A percentile compares a stretch with the other conserved stretches of the same genome.
These are phyloP conservation scores for Lithophane ornitopus DNA, from an alignment of 2,888 invertebrate genomes.

Conservation along the genomic window DNA sequence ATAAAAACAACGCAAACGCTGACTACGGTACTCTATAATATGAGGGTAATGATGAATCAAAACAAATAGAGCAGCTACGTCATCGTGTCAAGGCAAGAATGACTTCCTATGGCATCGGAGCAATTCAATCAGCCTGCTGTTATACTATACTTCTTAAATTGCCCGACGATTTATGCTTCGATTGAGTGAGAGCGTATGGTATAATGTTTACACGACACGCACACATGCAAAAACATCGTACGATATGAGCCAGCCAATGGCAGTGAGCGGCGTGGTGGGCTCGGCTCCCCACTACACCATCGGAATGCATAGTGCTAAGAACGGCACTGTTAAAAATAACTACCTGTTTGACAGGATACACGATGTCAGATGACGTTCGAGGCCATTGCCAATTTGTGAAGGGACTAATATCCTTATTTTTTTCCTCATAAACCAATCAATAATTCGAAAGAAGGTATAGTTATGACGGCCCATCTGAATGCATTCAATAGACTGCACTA, in stretches of 20 bases:
- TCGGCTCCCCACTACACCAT: slow-evolving; percentile 86
- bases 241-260: slow-evolving; percentile 86
- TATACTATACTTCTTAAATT: slow-evolving; percentile 83
- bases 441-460: background rate
- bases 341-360: slow-evolving; percentile 84
- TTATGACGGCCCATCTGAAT: background rate
- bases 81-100: slow-evolving; percentile 81
- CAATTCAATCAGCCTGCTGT: slow-evolving; percentile 82
- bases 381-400: slow-evolving; percentile 81
- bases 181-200: slow-evolving; percentile 79
- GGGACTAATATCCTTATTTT: slow-evolving; percentile 56
- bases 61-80: slow-evolving; percentile 73
- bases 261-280: slow-evolving; percentile 83
- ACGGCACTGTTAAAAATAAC: slow-evolving; percentile 89
- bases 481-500: background rate
- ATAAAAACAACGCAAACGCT: slow-evolving; percentile 55
- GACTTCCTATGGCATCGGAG: slow-evolving; percentile 85
- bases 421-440: background rate
- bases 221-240: slow-evolving; percentile 86
- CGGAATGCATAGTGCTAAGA: slow-evolving; percentile 87
- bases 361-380: slow-evolving; percentile 77
- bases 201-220: slow-evolving; percentile 74
- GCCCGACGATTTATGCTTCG: slow-evolving; percentile 82
- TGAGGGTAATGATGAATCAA: slow-evolving; percentile 74
- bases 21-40: slow-evolving; percentile 36